A percentile compares a stretch with the other conserved stretches of the same genome.
Conservation (phyloP, 2,113 vertebrate species). For the Coptodon rendalli region DNA sequence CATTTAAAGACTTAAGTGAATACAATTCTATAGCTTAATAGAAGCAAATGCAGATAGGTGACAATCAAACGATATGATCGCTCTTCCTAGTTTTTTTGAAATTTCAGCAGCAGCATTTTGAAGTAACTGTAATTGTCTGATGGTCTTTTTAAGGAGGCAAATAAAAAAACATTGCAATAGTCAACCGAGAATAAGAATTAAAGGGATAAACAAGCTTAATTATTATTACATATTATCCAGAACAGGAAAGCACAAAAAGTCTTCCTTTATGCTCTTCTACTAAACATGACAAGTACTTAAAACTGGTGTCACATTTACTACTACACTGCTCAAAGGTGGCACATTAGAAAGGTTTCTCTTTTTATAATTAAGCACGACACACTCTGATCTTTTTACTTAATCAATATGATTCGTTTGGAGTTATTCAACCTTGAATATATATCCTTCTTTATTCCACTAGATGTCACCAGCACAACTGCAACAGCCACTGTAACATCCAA, state of each 20-base stretch:
- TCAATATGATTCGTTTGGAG: neutral
- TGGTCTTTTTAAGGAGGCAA: fast-evolving
- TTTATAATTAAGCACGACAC: neutral
- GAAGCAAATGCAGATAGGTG: fast-evolving
- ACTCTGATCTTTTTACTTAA: neutral
- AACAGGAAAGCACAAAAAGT: neutral
- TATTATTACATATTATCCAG: neutral
- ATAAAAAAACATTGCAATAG: neutral
- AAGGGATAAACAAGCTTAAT: neutral
- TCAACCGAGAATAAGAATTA: neutral
- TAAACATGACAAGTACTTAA: neutral
- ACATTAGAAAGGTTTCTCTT: neutral
- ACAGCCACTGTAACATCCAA: neutral
- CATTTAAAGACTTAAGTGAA: neutral
- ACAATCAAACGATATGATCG: fast-evolving
- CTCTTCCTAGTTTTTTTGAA: neutral
- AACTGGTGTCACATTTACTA: neutral
- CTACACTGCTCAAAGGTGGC: neutral
- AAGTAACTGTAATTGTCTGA: neutral
- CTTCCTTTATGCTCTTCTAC: fast-evolving
- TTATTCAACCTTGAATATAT: neutral
- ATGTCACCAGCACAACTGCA: slow-evolving; percentile 39
- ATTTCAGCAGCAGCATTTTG: neutral
- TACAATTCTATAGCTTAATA: fast-evolving
- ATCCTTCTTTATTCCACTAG: slow-evolving; percentile 25